phyloP scores from a whole-genome alignment of 64 coral and sea anemone genomes.

The Montipora cactus region DNA sequence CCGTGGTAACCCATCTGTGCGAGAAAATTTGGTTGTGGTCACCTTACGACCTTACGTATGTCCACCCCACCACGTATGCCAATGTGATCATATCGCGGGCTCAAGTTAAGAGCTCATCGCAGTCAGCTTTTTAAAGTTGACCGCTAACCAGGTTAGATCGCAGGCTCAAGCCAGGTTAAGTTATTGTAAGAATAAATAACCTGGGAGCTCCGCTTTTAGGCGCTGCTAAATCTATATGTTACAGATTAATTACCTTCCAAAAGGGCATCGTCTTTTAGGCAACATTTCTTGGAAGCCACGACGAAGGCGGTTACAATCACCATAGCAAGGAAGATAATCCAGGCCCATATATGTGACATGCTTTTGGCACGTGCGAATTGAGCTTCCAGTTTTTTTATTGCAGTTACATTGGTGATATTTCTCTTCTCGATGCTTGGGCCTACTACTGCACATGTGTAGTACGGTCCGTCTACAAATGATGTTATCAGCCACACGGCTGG shows the following conservation, averaged over 20 bases:
- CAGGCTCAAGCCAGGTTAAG: too few species aligned
- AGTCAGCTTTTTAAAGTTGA: too few species aligned
- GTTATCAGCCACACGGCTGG: slow-evolving; percentile 25
- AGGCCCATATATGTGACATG: slow-evolving; percentile 28
- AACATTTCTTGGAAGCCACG: not conserved
- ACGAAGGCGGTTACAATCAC: not conserved
- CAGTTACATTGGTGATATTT: slow-evolving; percentile 23
- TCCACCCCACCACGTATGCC: too few species aligned
- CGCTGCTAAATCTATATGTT: not conserved
- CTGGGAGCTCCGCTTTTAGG: too few species aligned
- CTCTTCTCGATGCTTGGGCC: slow-evolving; percentile 22
- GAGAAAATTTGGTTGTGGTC: too few species aligned
- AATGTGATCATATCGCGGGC: too few species aligned
- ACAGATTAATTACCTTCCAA: slow-evolving; percentile 7
- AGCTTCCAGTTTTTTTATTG: not conserved
- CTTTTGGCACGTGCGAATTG: slow-evolving; percentile 11
- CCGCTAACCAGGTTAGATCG: too few species aligned
- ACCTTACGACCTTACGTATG: too few species aligned
- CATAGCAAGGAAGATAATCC: not conserved
- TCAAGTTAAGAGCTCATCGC: too few species aligned
- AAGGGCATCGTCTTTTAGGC: slow-evolving; percentile 38
- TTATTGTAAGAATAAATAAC: too few species aligned
- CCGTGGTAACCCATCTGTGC: too few species aligned
- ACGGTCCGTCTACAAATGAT: not conserved
- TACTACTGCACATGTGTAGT: slow-evolving; percentile 5